Conservation (phyloP, 1,140 invertebrate species). For the Brachionus calyciflorus region DNA sequence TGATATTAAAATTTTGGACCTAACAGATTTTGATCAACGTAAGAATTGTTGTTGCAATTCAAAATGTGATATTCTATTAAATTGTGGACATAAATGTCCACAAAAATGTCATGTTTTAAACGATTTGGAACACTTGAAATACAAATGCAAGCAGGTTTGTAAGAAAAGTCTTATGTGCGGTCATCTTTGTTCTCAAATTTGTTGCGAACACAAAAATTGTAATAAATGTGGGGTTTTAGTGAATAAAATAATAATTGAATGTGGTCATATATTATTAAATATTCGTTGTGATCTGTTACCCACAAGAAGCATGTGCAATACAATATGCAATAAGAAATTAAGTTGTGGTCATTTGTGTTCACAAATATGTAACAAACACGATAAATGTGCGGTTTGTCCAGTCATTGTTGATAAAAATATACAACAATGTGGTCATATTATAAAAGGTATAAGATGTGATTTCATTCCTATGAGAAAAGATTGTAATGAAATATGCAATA, state of each 20-base stretch:
- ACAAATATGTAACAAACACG: background rate
- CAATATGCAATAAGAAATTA: background rate
- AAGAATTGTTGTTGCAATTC: conserved; percentile 59
- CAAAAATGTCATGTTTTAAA: conserved; percentile 52
- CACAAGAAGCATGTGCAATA: background rate
- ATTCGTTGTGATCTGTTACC: background rate
- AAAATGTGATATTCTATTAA: conserved; percentile 52
- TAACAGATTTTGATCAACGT: conserved; percentile 55
- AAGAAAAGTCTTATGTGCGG: background rate
- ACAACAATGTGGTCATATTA: background rate
- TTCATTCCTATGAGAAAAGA: background rate
- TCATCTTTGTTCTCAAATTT: background rate
- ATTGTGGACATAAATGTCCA: conserved; percentile 57
- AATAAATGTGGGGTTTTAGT: background rate
- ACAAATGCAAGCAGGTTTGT: conserved; percentile 51
- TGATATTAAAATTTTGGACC: conserved; percentile 49
- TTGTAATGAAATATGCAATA: background rate
- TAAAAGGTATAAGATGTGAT: background rate
- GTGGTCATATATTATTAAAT: background rate
- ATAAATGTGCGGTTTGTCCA: background rate
- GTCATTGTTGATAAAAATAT: background rate
- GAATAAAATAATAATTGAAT: background rate
- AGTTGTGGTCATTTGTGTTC: background rate
- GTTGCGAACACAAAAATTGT: background rate
- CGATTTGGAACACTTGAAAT: background rate